Base-by-base conservation (phyloP, 1,140 invertebrate species). In the Aplysia californica region DNA sequence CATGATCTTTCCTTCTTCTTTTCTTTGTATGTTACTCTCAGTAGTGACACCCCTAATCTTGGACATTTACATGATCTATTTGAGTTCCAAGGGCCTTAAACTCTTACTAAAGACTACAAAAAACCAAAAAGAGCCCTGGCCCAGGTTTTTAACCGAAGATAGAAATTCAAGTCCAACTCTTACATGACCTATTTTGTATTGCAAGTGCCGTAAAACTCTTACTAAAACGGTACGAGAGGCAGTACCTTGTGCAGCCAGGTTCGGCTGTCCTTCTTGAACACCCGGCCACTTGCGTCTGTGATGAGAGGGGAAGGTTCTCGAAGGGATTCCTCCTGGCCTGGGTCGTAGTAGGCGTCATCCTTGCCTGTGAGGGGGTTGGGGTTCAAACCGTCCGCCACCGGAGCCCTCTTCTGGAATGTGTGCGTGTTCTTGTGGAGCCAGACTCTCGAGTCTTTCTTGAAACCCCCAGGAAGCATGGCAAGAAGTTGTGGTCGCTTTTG, bases 401-500 rank as follows among this genome's bases (percentile, higher is more conserved):
- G 29, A 20, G 66, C 66, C 20, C 59, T 58, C 56, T 72, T 72
- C 29, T 55, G 68, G 36, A 44, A 58, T 4, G 44, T 23, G 31
- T 33, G 3, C 31, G 70, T 35, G 36, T 72, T 72, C 29, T 72
- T 72, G 38, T 72, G 70, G 3, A 72, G 56, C 70, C 70, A 72
- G 26, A 61, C 15, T 20, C 70, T 55, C 6, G 70, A 72, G 21
- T 72, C 70, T 55, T 72, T 72, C 41, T 72, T 72, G 70, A 72
- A 72, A 15, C 70, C 70, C 18, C 50, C 70, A n/a, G 70, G 70
- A 38, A 72, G 70, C 70, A 72, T 72, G 55, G n/a, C n/a, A n/a
- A n/a, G n/a, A n/a, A n/a, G n/a, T n/a, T n/a, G n/a, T n/a, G n/a
- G n/a, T n/a, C n/a, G n/a, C n/a, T n/a, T n/a, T n/a, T n/a, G n/a